phyloP scores from a whole-genome alignment of 2,797 vertebrate genomes.

The Sebastiscus tertius region DNA sequence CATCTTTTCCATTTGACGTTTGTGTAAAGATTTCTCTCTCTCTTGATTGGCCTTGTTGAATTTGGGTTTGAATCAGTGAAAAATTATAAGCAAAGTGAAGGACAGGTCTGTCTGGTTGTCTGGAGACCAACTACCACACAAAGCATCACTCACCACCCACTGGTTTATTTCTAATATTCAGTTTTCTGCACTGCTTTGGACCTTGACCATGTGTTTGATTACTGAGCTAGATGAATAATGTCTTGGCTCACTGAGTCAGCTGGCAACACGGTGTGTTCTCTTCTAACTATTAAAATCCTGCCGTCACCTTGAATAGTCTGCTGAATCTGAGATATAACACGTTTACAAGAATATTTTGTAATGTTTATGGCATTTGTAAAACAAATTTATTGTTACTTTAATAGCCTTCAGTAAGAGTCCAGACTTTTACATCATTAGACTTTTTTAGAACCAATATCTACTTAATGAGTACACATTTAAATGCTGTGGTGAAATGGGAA shows the following conservation, averaged over 20 bases:
- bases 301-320: conserved; percentile 32
- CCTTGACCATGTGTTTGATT: conserved; percentile 35
- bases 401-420: conserved; percentile 26
- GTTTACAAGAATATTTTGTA: conserved; percentile 49
- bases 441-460: conserved; percentile 14
- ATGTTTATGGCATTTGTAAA: conserved; percentile 59
- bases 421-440: conserved; percentile 38
- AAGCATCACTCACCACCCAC: conserved; percentile 34
- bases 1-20: conserved; percentile 55
- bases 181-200: conserved; percentile 36
- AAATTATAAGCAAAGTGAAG: conserved; percentile 48
- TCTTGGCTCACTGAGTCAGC: conserved; percentile 24
- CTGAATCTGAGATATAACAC: conserved; percentile 36
- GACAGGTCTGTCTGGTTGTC: neutral
- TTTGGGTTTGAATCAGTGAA: conserved; percentile 56
- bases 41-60: conserved; percentile 50
- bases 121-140: conserved; percentile 28
- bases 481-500: neutral
- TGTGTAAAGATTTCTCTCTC: conserved; percentile 46
- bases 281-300: conserved; percentile 41
- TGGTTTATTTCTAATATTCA: conserved; percentile 27
- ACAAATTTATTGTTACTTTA: conserved; percentile 49
- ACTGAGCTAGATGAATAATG: conserved; percentile 33
- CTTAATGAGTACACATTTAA: conserved; percentile 21
- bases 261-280: conserved; percentile 30